Evolutionary conservation across 1,140 invertebrate species (phyloP).

Genomic region (Aphelinus certus): DNA sequence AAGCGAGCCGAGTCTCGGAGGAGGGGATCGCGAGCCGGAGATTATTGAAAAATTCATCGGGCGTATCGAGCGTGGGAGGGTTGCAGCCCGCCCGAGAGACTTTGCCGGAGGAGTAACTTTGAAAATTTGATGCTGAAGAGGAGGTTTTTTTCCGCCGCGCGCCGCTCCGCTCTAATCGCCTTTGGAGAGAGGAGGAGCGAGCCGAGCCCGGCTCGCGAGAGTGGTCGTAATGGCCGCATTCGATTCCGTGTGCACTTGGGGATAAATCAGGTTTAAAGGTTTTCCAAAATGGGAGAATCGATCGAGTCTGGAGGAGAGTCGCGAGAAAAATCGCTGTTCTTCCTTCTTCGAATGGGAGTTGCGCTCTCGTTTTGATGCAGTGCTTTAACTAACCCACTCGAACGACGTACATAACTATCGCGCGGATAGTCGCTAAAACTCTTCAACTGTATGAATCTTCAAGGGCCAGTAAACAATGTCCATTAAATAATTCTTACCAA

Average conservation of each 20-base stretch:
- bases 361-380: too few species aligned
- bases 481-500: too few species aligned
- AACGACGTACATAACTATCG: too few species aligned
- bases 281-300: too few species aligned
- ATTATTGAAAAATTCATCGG: slow-evolving; percentile 34
- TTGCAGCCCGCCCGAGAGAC: not conserved
- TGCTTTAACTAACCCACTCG: too few species aligned
- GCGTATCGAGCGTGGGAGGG: not conserved
- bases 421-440: too few species aligned
- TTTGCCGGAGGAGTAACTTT: not conserved
- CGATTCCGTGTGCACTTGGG: not conserved
- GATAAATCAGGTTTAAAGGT: too few species aligned
- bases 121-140: not conserved
- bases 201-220: not conserved
- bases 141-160: not conserved
- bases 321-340: too few species aligned
- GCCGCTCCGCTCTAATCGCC: not conserved
- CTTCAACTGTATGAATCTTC: too few species aligned
- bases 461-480: too few species aligned
- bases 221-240: not conserved
- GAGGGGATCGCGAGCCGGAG: not conserved
- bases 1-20: slow-evolving; percentile 14
- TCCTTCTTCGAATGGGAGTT: too few species aligned
- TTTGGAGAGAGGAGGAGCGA: not conserved
- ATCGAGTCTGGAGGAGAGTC: too few species aligned